Conservation (phyloP, 2,797 vertebrate genomes). For the Cirrhinus molitorella region DNA sequence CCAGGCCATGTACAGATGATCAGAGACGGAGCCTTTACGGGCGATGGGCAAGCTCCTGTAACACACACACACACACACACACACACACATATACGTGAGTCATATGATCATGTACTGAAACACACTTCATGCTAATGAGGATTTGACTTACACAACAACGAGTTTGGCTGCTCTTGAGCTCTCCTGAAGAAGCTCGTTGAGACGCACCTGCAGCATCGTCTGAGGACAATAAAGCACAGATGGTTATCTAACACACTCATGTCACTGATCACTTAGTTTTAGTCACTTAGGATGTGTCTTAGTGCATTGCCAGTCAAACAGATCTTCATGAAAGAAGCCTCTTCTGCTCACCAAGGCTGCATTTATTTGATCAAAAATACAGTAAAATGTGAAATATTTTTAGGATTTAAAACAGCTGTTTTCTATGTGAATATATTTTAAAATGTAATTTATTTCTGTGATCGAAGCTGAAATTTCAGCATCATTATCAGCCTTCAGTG, state of each 20-base stretch:
- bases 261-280: background rate
- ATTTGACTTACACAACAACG: slow-evolving; percentile 90
- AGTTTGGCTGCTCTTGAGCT: slow-evolving; percentile 92
- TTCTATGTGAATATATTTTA: too few relatives aligned
- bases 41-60: slow-evolving; percentile 96
- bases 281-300: too few relatives aligned
- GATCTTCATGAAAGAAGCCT: too few relatives aligned
- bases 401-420: too few relatives aligned
- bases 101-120: background rate
- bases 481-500: too few relatives aligned
- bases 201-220: slow-evolving; percentile 92
- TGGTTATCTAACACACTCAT: background rate
- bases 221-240: slow-evolving; percentile 67
- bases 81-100: slow-evolving; percentile 1
- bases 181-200: slow-evolving; percentile 93
- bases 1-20: slow-evolving; percentile 97
- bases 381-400: too few relatives aligned
- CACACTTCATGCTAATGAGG: background rate
- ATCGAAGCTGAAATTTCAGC: too few relatives aligned
- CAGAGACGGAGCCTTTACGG: slow-evolving; percentile 92
- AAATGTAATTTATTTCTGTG: too few relatives aligned
- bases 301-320: too few relatives aligned
- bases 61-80: slow-evolving; percentile 54
- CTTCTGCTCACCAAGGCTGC: too few relatives aligned
- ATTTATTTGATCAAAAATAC: too few relatives aligned